Base-by-base conservation (phyloP, 1,140 invertebrate species). In the Dolichoris vasculosae region DNA sequence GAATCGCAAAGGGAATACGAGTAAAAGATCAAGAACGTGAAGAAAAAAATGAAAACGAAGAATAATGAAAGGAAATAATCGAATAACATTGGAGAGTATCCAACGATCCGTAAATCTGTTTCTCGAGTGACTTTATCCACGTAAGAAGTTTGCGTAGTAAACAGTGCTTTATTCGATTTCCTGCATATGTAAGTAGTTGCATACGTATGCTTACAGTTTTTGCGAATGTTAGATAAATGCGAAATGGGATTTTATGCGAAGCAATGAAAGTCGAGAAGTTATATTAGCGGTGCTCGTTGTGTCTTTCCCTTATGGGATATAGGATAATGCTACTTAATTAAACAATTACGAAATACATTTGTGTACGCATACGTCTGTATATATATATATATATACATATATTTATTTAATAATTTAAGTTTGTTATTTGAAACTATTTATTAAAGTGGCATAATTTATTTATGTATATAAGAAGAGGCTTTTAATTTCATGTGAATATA, bases 41-140 rank as follows among this genome's bases (percentile, higher is more conserved):
- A 59, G 11, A 20, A 59, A 38, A 32, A 17, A 26, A 20, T 55
- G 3, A 30, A n/a, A 35, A 64, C 17, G n/a, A 11, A 64, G 17
- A 67, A 67, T 32, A 67, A 67, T 67, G 6, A 11, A 67, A 38
- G 40, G 35, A 8, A 38, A 38, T 69, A 69, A 69, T 69, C 35
- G 35, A 69, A 38, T 11, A 38, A 69, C 17, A 69, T 78, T 79
- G 35, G 55, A 79, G 35, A n/a, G 20, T 38, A 43, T 63, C 15
- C 77, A 79, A n/a, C 23, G 35, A 63, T 63, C 32, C 15, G 77
- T 79, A 79, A 63, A 79, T 79, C 77, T n/a, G 77, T 59, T 79
- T 40, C 20, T 63, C 23, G n/a, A 40, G 67, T 38, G 35, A 69
- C 9, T 69, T 69, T 69, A 38, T 69, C 32, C 15, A 20, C 67